Base-by-base conservation (phyloP, 2,113 vertebrate species). In the Merops nubicus region DNA sequence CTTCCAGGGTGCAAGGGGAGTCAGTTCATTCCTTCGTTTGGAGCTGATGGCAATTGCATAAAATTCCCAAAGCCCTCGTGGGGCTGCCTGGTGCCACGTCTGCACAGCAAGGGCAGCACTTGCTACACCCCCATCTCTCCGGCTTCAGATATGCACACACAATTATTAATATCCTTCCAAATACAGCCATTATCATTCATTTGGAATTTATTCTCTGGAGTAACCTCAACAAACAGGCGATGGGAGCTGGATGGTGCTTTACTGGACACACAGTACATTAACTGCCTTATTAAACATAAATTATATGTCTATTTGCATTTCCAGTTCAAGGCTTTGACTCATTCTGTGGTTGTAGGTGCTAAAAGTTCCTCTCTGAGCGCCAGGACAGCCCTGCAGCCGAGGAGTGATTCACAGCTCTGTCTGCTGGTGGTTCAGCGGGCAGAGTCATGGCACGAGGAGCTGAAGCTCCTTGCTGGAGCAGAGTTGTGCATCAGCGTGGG, bases 241-340 rank as follows among this genome's bases (percentile, higher is more conserved):
- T 43, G 56, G 70, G 79, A 86, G 54, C 60, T 47, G 60, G 70
- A 34, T 48, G 65, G 33, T 42, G 18, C 65, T 94, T 94, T n/a
- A 62, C 81, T 82, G 74, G 78, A 78, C 56, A 25, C n/a, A n/a
- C 31, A 65, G 54, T 38, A 56, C 59, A 78, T 90, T 74, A 82
- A 53, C 69, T 75, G 69, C 79, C 65, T 78, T 90, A 85, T 92
- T 85, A 82, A 94, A 85, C 70, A 48, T 62, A 47, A 93, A 62
- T 92, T 78, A 70, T 28, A 74, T 21, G 48, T 47, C 48, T 85
- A 74, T 78, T 75, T 82, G 75, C 79, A 65, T 88, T 92, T 91
- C 69, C 45, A 90, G 78, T 73, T 84, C 86, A 70, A 82, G 51
- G 83, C 74, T 88, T 91, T 90, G 51, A 28, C 45, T 60, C 15